phyloP scores from a whole-genome alignment of 2,888 invertebrate species.

The Bellardia bayeri region DNA sequence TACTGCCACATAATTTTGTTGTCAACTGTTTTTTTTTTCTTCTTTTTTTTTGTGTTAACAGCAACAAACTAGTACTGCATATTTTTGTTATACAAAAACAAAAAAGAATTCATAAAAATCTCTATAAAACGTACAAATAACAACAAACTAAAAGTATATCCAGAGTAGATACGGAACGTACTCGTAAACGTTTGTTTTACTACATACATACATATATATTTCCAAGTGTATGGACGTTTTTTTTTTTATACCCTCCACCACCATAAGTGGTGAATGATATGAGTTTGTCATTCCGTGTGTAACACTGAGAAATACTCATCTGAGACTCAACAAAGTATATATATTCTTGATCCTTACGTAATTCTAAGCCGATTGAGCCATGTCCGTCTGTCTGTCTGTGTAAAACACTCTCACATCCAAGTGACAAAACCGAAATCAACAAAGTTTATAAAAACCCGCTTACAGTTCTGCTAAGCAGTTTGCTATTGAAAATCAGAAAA shows the following conservation, averaged over 20 bases:
- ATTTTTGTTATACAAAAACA: slow-evolving; percentile 48
- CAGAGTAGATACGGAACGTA: slow-evolving; percentile 4
- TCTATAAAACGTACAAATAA: slow-evolving; percentile 26
- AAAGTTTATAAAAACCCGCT: too few species aligned
- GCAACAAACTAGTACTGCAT: slow-evolving; percentile 60
- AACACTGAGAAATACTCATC: too few species aligned
- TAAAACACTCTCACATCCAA: too few species aligned
- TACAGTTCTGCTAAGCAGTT: too few species aligned
- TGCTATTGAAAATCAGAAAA: too few species aligned
- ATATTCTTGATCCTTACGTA: too few species aligned
- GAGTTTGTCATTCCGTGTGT: too few species aligned
- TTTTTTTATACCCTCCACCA: background rate
- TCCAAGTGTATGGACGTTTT: slow-evolving; percentile 29
- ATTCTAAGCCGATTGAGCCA: too few species aligned
- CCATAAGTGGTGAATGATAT: too few species aligned
- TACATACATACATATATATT: background rate
- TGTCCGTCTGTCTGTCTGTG: too few species aligned
- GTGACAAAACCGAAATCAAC: too few species aligned
- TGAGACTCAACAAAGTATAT: too few species aligned
- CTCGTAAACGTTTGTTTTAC: slow-evolving; percentile 36
- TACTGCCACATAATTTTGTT: slow-evolving; percentile 22
- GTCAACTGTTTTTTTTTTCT: slow-evolving; percentile 52
- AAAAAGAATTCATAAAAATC: slow-evolving; percentile 19
- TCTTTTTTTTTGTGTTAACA: slow-evolving; percentile 13
- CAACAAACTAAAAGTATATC: background rate